Evolutionary conservation across 2,113 vertebrate species (phyloP), one percentile per base, ranked within the genome.

Genomic region (Donacobius atricapilla): DNA sequence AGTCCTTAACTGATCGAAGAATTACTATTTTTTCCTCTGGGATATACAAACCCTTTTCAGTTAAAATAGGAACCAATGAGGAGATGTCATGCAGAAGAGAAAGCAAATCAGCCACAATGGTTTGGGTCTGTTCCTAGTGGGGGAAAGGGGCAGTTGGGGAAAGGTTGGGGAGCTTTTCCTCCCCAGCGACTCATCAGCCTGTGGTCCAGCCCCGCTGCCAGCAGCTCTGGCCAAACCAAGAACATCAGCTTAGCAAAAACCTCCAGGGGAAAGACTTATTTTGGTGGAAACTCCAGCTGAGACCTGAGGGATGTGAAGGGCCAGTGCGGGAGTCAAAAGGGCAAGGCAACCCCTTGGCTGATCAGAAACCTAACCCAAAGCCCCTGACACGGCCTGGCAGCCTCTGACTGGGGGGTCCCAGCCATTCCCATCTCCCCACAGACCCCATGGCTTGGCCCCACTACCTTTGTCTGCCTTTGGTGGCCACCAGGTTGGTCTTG

Each of bases 31-130:
- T 96, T 80, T 76, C 79, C 68, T 93, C 14, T 69, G 85, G 90
- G 82, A 77, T 69, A 18, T 51, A 56, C 64, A 68, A 80, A 88
- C 60, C 68, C 56, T 61, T 42, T 82, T 80, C 63, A 56, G 93
- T 92, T 96, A 96, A 96, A 96, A 93, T 90, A 92, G 79, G 79
- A 96, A 78, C 90, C 87, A 86, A 60, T 76, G 66, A 92, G 88
- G 79, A 96, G 69, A 83, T 2, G 3, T 84, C 42, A 23, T 7
- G 72, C 64, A 75, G 51, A 57, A 39, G 76, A 89, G 79, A 60
- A 79, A 95, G 44, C 53, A n/a, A 48, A 64, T 60, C 31, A 35
- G 51, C 78, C 69, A 35, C 73, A 68, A 22, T 5, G 1, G 20
- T 91, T 94, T 95, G 94, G 64, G 66, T 63, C 85, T 76, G 45